These are phyloP conservation scores for Conus betulinus DNA, from an alignment of 1,140 invertebrate genomes.

Conservation along the genomic window DNA sequence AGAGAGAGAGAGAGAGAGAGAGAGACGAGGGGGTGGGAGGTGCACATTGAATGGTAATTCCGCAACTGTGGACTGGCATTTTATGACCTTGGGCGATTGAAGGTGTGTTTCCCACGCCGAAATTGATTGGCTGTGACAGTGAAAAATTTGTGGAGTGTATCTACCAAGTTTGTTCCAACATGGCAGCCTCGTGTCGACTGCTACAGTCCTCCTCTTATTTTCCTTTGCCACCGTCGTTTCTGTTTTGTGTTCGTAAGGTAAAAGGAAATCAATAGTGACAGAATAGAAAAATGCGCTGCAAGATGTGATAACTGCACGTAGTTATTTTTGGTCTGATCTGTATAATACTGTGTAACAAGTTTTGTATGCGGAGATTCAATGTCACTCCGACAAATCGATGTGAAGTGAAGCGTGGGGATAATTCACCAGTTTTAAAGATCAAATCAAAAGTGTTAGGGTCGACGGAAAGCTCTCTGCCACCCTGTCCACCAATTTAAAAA, in stretches of 20 bases:
- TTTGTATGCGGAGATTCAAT: too few relatives aligned
- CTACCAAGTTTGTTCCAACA: neutral
- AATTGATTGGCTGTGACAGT: neutral
- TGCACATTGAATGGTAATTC: too few relatives aligned
- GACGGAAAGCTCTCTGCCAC: too few relatives aligned
- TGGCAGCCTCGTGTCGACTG: conserved; percentile 34
- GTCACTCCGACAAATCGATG: too few relatives aligned
- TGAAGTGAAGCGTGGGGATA: too few relatives aligned
- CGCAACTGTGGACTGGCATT: too few relatives aligned
- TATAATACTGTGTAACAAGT: too few relatives aligned
- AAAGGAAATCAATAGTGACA: neutral
- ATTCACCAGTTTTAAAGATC: too few relatives aligned
- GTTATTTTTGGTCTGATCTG: too few relatives aligned
- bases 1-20: neutral
- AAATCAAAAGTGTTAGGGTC: too few relatives aligned
- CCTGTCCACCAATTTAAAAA: too few relatives aligned
- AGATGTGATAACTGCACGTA: neutral
- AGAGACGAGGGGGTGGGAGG: neutral
- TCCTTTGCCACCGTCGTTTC: conserved; percentile 26
- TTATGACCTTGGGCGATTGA: neutral
- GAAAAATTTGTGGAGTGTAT: neutral
- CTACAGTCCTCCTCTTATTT: conserved; percentile 11
- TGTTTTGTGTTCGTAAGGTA: neutral
- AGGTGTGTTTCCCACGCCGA: neutral
- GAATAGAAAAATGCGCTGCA: neutral